These are phyloP conservation scores for Xestobium rufovillosum DNA, from an alignment of 2,888 invertebrate genomes.

Conservation along the genomic window DNA sequence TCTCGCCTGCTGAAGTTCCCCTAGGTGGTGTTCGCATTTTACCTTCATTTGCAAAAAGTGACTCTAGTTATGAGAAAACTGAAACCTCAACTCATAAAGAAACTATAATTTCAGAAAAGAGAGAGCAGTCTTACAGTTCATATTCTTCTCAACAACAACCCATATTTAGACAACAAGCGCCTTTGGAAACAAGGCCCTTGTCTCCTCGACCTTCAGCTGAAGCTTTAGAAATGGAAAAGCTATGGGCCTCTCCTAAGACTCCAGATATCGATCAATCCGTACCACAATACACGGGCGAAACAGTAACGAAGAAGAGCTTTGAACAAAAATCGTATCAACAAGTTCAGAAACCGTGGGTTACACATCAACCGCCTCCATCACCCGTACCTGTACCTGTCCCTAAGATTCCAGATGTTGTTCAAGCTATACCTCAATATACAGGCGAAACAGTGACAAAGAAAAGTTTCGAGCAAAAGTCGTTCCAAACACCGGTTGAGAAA, in stretches of 20 bases:
- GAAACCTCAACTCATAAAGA: slow-evolving; percentile 1
- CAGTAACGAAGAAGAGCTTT: no score
- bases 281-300: no score
- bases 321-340: no score
- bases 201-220: slow-evolving; percentile 56
- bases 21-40: slow-evolving; percentile 5
- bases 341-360: no score
- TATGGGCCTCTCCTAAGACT: slow-evolving; percentile 47
- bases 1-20: slow-evolving; percentile 32
- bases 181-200: slow-evolving; percentile 38
- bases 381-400: no score
- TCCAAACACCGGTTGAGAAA: slow-evolving; percentile 43
- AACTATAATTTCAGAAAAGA: slow-evolving; percentile 10
- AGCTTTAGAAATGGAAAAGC: slow-evolving; percentile 59
- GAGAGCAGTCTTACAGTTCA: slow-evolving; percentile 17
- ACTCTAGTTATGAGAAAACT: neutral
- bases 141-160: slow-evolving; percentile 29
- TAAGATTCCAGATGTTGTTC: no score
- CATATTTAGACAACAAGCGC: slow-evolving; percentile 37
- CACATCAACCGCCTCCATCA: no score
- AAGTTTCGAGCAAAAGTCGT: slow-evolving; percentile 48
- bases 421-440: slow-evolving; percentile 42
- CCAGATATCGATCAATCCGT: slow-evolving; percentile 33
- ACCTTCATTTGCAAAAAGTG: slow-evolving; percentile 8
- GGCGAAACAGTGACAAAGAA: slow-evolving; percentile 51